Evolutionary conservation across 35 echinoderm and acorn worm genomes (phyloP).

Genomic region (Stichopus chloronotus): DNA sequence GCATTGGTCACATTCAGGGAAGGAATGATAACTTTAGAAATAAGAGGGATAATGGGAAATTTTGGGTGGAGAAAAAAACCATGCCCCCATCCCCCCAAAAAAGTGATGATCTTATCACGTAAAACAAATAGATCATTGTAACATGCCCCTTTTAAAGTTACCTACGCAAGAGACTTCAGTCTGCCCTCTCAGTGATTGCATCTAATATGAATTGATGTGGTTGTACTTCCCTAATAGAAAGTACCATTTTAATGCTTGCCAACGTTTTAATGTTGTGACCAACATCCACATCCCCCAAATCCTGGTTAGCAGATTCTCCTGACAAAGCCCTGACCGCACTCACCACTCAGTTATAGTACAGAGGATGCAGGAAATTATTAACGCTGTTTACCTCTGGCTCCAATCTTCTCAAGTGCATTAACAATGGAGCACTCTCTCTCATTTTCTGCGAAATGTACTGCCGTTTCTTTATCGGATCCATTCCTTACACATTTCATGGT

Average conservation of each 20-base stretch:
- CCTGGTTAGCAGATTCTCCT: too few relatives aligned
- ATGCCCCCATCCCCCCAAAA: too few relatives aligned
- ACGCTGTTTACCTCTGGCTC: neutral
- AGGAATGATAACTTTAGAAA: too few relatives aligned
- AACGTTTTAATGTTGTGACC: neutral
- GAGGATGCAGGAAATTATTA: neutral
- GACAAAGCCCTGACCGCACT: neutral
- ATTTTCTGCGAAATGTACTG: neutral
- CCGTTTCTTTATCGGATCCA: neutral
- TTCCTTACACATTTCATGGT: neutral
- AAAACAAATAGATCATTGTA: too few relatives aligned
- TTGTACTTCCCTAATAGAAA: neutral
- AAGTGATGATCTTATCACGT: too few relatives aligned
- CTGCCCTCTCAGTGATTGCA: neutral
- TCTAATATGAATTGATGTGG: neutral
- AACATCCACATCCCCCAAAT: neutral
- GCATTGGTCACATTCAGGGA: too few relatives aligned
- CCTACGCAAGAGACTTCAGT: neutral
- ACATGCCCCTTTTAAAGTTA: too few relatives aligned
- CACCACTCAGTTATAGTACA: neutral
- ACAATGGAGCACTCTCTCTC: neutral
- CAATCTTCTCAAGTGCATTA: slow-evolving; percentile 4
- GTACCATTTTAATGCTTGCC: neutral
- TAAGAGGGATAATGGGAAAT: too few relatives aligned
- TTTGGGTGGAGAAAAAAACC: too few relatives aligned